These are phyloP conservation scores for Oncopeltus fasciatus DNA, from an alignment of 1,140 invertebrate genomes.

Conservation along the genomic window DNA sequence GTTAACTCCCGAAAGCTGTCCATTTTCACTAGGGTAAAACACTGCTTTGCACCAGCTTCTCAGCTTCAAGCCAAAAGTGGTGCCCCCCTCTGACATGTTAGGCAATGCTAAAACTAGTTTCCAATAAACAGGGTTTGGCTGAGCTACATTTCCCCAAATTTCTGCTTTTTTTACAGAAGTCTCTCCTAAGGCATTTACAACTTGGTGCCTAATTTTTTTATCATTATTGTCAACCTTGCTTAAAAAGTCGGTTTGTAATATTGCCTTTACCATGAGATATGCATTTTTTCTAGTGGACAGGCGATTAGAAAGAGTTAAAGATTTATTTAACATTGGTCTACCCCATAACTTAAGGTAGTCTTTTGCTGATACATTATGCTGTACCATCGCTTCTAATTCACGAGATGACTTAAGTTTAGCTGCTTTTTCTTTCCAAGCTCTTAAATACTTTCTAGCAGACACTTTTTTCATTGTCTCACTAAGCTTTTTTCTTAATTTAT, in stretches of 20 bases:
- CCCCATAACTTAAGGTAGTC: slow-evolving; percentile 21
- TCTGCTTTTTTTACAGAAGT: slow-evolving; percentile 1
- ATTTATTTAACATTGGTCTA: not conserved
- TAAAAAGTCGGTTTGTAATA: slow-evolving; percentile 14
- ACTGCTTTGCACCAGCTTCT: slow-evolving; percentile 14
- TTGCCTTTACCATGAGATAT: slow-evolving; percentile 2
- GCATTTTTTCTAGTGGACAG: slow-evolving; percentile 15
- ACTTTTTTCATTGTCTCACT: slow-evolving; percentile 19
- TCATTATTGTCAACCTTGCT: slow-evolving; percentile 15
- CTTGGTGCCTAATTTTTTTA: not conserved
- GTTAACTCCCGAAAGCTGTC: slow-evolving; percentile 6
- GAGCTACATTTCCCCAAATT: slow-evolving; percentile 10
- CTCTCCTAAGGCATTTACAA: slow-evolving; percentile 11
- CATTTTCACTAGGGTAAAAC: slow-evolving; percentile 8
- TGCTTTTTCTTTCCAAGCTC: slow-evolving; percentile 19
- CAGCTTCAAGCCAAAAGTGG: slow-evolving; percentile 11
- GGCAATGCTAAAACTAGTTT: slow-evolving; percentile 14
- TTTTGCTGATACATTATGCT: slow-evolving; percentile 12
- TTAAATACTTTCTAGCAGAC: slow-evolving; percentile 17
- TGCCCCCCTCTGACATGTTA: not conserved
- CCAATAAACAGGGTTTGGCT: slow-evolving; percentile 11
- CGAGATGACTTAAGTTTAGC: slow-evolving; percentile 14
- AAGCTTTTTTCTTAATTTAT: slow-evolving; percentile 19
- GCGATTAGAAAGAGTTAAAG: slow-evolving; percentile 3
- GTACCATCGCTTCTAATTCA: slow-evolving; percentile 6